Base-by-base conservation (phyloP, 2,888 invertebrate species). In the Argyra leucocephala region DNA sequence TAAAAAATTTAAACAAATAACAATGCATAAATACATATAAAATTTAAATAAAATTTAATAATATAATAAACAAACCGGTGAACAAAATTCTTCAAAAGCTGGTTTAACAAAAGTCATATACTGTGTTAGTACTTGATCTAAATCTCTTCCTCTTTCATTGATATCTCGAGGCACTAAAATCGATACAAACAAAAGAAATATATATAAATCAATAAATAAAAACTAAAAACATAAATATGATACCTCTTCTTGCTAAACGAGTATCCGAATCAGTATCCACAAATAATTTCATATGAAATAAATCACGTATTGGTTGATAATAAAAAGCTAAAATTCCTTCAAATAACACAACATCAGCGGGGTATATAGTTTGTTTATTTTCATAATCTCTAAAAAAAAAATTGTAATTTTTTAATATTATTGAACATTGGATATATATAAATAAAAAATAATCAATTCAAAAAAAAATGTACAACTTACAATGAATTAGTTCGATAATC, bases 221-320 rank as follows among this genome's bases (percentile, higher is more conserved):
- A 22, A 58, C 4, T 62, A n/a, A 18, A 61, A 21, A 59, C 10
- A n/a, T 4, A 21, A 61, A 65, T 26, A 61, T 36, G n/a, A 36
- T 78, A 96, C 96, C 97, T 87, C 98, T 85, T 73, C 98, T 85
- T 0, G 97, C 96, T 23, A 99, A 83, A 74, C 99, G 85, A 1
- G 96, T 99, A 78, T 99, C 99, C 0, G 99, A 96, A 81, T 99
- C 98, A 0, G 97, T 97, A 77, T 99, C 99, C 4, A 99, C 98
- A 81, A 99, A 99, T 57, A 99, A 83, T 80, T 99, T 99, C 96
- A 99, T 97, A 80, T 98, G 94, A 82, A 98, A 99, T 67, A 97
- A 82, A 67, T 96, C 91, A 64, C 97, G 83, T 68, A 99, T 90
- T 77, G 93, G 91, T 0, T 93, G 92, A 80, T 96, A 96, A 82